These are phyloP conservation scores for Acanthornis magna DNA, from an alignment of 2,797 vertebrate genomes.

Conservation along the genomic window DNA sequence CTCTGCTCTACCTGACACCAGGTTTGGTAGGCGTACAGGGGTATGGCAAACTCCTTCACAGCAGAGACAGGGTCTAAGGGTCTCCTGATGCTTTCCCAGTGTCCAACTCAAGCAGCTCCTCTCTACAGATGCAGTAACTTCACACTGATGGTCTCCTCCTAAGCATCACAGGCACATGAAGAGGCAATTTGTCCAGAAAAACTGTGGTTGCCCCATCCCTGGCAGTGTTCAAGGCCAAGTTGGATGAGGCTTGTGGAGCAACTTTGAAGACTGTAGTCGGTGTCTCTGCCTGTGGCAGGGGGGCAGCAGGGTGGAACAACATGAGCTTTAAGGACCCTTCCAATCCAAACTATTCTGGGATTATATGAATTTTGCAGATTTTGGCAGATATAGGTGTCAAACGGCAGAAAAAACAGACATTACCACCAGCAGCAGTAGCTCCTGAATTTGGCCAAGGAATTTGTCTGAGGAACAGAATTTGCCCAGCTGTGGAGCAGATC, in stretches of 20 bases:
- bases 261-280: background rate
- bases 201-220: background rate
- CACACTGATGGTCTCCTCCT: background rate
- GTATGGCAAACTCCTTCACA: background rate
- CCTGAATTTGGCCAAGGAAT: background rate
- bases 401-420: background rate
- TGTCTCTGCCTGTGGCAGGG: background rate
- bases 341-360: background rate
- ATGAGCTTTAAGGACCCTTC: background rate
- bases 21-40: rapidly evolving
- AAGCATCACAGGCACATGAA: background rate
- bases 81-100: background rate
- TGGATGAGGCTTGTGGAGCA: background rate
- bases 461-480: background rate
- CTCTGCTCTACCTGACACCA: background rate
- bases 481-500: background rate
- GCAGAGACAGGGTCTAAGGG: background rate
- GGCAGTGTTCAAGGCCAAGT: background rate
- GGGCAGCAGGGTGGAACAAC: background rate
- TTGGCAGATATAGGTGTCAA: background rate
- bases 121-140: background rate
- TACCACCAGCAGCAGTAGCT: background rate
- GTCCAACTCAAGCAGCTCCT: background rate
- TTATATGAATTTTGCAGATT: background rate
- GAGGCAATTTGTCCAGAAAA: background rate